Base-by-base conservation (phyloP, 2,113 vertebrate species). In the Coracopsis vasa region DNA sequence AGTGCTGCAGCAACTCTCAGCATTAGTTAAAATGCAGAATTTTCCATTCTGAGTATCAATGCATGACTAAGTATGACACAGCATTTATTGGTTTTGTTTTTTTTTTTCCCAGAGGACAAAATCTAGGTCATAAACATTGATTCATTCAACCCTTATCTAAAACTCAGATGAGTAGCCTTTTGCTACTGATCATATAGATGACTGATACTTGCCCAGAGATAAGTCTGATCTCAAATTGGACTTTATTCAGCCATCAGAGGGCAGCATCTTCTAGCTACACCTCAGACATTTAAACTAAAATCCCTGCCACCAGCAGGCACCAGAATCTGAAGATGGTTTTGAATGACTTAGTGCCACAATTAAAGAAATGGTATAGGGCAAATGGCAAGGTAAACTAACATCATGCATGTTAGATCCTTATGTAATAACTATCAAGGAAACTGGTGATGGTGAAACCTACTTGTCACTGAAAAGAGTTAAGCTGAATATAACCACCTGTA, bases 261-360 rank as follows among this genome's bases (percentile, higher is more conserved):
- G 92, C 92, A 95, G 92, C 69, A 94, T n/a, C 47, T 91, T 79
- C 75, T 27, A 88, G 47, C 88, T 86, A 44, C 86, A 69, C 44
- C n/a, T 31, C 44, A 37, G 75, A 24, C 16, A 61, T 28, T 45
- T 7, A 1, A 61, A n/a, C 8, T 15, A 44, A 83, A 90, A 78
- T 17, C 71, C 18, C 6, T 44, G 50, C 16, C 31, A 58, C 25
- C 61, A 73, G 0, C 0, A 56, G 35, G 71, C 50, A 62, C 25
- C 42, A 66, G n/a, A 39, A 66, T 13, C 35, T 73, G 45, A 60
- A 61, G 39, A 47, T 5, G 2, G 11, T 9, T 91, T 65, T 41
- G 37, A 61, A 41, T 27, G 3, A 65, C 19, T 56, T 60, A 48
- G 48, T 24, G 42, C 31, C 79, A 90, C 18, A 9, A 54, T 16